Evolutionary conservation across 2,113 vertebrate genomes (phyloP).

Genomic region (Phylloscopus whistleri): DNA sequence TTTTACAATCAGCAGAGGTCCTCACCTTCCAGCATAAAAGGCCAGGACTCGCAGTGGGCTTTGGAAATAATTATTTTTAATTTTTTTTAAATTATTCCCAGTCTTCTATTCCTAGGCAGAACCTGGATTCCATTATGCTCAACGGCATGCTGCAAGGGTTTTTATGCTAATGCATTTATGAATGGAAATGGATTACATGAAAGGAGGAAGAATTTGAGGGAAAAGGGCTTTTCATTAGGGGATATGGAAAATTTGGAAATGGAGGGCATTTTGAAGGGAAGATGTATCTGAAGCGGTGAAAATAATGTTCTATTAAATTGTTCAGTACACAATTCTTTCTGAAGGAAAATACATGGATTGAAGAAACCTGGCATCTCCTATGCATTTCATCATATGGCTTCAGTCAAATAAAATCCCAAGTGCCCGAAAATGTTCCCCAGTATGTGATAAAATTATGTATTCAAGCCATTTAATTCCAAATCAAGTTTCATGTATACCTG

Average conservation of each 20-base stretch:
- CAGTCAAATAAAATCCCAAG: neutral
- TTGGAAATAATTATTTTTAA: neutral
- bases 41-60: neutral
- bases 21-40: neutral
- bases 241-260: neutral
- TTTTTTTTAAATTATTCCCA: neutral
- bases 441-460: neutral
- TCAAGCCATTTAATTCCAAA: neutral
- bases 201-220: neutral
- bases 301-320: neutral
- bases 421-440: neutral
- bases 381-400: neutral
- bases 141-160: fast-evolving
- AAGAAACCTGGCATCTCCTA: neutral
- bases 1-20: neutral
- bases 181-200: neutral
- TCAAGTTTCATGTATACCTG: neutral
- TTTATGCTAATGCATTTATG: neutral
- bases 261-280: neutral
- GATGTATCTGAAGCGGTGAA: neutral
- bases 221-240: neutral
- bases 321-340: neutral
- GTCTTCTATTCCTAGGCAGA: neutral
- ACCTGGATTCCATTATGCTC: neutral
- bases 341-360: neutral